Evolutionary conservation across 2,888 invertebrate genomes (phyloP), one percentile per base, ranked within the genome.

Genomic region (Leucophenga montana): DNA sequence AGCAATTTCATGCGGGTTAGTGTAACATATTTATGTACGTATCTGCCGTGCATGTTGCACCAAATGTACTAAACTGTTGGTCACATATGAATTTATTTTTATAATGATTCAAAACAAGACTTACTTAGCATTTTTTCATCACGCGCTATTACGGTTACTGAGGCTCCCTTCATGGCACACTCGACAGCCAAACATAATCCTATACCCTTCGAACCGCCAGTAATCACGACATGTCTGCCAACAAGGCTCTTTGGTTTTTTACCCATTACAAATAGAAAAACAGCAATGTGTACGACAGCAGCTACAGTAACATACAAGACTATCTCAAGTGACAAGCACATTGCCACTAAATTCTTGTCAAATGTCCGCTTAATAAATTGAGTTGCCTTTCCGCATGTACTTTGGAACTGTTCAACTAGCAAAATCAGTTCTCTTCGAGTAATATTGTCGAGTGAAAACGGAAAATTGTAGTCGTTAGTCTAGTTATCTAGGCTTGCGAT

Each of bases 161-260:
- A 91, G 4, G 97, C 97, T 33, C 98, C 98, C 78, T 91, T 89
- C 81, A 90, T 91, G 0, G 93, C 95, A 11, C 94, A 95, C 83
- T 95, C 91, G 31, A 93, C 90, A 0, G 97, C 98, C 14, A 95
- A 88, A 70, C 93, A 92, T 88, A 95, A 94, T 0, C 98, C 99
- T 79, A 99, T 99, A 8, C 98, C 98, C 89, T 96, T 97, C 0
- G 98, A 98, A 13, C 98, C 98, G 56, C 98, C 98, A 33, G 97
- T 97, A 57, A 98, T 90, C 22, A 93, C 91, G 39, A 94, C 92
- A 89, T 93, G 93, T 81, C 90, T 91, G 6, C 89, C 90, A 56
- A 88, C 78, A 53, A 87, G 82, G 64, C 77, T 79, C 71, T 78
- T 87, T 20, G 78, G 57, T n/a, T 77, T 75, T 66, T 86, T 88